Percentiles rank a stretch among this genome's conserved stretches.
These are phyloP conservation scores for Sericinus montela DNA, from an alignment of 2,888 invertebrate species.

Conservation along the genomic window DNA sequence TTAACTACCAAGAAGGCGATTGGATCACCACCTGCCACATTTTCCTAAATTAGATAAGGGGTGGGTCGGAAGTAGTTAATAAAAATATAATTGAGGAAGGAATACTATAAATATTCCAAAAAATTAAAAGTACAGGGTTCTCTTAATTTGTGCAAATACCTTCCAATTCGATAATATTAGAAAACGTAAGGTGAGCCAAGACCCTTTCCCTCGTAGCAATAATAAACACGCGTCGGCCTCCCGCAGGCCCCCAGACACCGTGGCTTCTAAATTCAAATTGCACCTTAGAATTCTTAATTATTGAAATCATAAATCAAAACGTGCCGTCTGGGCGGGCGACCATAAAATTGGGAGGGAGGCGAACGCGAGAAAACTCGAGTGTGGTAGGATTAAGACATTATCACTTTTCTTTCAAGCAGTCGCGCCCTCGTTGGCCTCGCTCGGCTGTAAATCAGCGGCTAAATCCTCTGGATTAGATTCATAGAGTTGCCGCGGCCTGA, in stretches of 20 bases:
- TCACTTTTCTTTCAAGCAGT: conserved; percentile 81
- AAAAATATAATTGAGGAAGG: too few relatives aligned
- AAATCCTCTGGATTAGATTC: conserved; percentile 80
- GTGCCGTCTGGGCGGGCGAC: conserved; percentile 75
- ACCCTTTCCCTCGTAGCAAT: conserved; percentile 70
- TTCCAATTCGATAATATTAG: conserved; percentile 54
- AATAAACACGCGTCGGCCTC: conserved; percentile 74
- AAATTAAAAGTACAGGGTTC: too few relatives aligned
- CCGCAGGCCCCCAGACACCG: conserved; percentile 61
- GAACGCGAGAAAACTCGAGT: conserved; percentile 60
- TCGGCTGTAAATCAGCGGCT: conserved; percentile 78
- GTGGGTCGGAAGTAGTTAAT: too few relatives aligned
- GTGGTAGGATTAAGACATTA: conserved; percentile 83
- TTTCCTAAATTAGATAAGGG: too few relatives aligned
- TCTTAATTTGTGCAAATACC: conserved; percentile 53
- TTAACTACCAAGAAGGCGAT: too few relatives aligned
- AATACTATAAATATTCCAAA: too few relatives aligned
- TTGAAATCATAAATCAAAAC: conserved; percentile 79
- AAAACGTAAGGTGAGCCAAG: conserved; percentile 60
- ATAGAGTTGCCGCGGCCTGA: conserved; percentile 76
- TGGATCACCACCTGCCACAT: too few relatives aligned
- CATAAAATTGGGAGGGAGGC: conserved; percentile 67
- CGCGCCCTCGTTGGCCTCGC: conserved; percentile 64
- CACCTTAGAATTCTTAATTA: conserved; percentile 80
- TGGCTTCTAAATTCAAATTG: conserved; percentile 75